A percentile compares a stretch with the other conserved stretches of the same genome.
phyloP scores from a whole-genome alignment of 2,888 invertebrate species.

The Drosophila monieri region DNA sequence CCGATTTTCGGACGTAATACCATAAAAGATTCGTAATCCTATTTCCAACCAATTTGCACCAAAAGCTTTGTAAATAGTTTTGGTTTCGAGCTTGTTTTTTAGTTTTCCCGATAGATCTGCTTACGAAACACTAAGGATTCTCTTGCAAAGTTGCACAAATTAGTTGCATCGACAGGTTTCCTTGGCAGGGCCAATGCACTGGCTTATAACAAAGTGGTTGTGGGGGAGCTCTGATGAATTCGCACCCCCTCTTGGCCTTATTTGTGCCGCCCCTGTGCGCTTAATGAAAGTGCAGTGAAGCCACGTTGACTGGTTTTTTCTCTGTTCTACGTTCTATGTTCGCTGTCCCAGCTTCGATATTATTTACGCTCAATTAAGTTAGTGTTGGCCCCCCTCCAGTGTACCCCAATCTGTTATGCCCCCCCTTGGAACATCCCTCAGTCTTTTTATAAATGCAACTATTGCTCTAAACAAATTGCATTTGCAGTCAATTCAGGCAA shows the following conservation, averaged over 20 bases:
- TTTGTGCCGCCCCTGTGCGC: not conserved
- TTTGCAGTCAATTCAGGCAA: conserved; percentile 18
- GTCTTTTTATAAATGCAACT: conserved; percentile 36
- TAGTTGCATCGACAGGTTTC: conserved; percentile 17
- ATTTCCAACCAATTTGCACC: not conserved
- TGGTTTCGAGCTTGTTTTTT: too few species aligned
- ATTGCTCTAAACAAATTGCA: conserved; percentile 43
- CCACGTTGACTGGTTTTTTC: conserved; percentile 17
- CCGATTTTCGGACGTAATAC: too few species aligned
- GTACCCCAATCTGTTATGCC: not conserved
- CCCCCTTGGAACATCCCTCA: not conserved
- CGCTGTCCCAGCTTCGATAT: conserved; percentile 28
- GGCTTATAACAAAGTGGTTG: not conserved
- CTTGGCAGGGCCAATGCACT: conserved; percentile 11
- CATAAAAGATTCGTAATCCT: too few species aligned
- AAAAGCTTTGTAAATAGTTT: not conserved
- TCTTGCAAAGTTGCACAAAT: conserved; percentile 8
- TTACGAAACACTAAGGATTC: not conserved
- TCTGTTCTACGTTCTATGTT: not conserved
- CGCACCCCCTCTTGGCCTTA: not conserved
- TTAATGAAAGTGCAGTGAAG: conserved; percentile 36
- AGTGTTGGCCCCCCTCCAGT: conserved; percentile 12
- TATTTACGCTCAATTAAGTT: conserved; percentile 69
- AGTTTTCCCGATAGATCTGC: too few species aligned
- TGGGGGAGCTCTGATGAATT: not conserved